These are phyloP conservation scores for Drosophila percnosoma DNA, from an alignment of 2,888 invertebrate species.

Conservation along the genomic window DNA sequence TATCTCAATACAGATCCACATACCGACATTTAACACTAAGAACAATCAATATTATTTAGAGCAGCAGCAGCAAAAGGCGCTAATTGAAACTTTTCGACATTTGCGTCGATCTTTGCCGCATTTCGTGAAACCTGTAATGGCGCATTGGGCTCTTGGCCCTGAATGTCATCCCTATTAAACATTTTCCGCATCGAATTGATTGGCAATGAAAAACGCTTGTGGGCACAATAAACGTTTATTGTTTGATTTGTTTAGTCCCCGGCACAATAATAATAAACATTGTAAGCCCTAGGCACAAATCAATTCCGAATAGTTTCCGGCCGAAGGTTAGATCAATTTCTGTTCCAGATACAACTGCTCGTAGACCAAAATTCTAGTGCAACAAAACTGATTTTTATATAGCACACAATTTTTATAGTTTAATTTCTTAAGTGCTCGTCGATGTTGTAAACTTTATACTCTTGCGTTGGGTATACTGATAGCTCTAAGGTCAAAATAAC, in stretches of 20 bases:
- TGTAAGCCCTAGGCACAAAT: slow-evolving; percentile 66
- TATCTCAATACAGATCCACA: slow-evolving; percentile 18
- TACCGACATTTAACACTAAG: slow-evolving; percentile 17
- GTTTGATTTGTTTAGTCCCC: slow-evolving; percentile 75
- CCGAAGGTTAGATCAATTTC: slow-evolving; percentile 69
- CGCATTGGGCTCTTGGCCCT: background rate
- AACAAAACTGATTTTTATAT: slow-evolving; percentile 43
- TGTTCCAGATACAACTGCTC: slow-evolving; percentile 23
- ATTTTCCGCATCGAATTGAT: slow-evolving; percentile 59
- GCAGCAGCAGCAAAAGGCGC: slow-evolving; percentile 42
- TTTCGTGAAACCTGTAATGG: slow-evolving; percentile 14
- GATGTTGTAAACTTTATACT: slow-evolving; percentile 24
- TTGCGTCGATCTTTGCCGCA: slow-evolving; percentile 25
- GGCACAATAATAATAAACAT: slow-evolving; percentile 64
- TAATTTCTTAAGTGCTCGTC: slow-evolving; percentile 12
- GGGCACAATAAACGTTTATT: slow-evolving; percentile 73
- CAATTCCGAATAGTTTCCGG: slow-evolving; percentile 49
- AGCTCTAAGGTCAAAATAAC: background rate
- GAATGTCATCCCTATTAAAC: slow-evolving; percentile 27
- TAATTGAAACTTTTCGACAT: slow-evolving; percentile 68
- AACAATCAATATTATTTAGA: slow-evolving; percentile 45
- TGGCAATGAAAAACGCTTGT: slow-evolving; percentile 74
- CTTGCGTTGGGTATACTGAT: background rate
- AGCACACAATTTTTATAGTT: slow-evolving; percentile 11
- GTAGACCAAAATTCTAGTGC: slow-evolving; percentile 52